Evolutionary conservation across 1,140 invertebrate species (phyloP).

Genomic region (Arctopsyche grandis): DNA sequence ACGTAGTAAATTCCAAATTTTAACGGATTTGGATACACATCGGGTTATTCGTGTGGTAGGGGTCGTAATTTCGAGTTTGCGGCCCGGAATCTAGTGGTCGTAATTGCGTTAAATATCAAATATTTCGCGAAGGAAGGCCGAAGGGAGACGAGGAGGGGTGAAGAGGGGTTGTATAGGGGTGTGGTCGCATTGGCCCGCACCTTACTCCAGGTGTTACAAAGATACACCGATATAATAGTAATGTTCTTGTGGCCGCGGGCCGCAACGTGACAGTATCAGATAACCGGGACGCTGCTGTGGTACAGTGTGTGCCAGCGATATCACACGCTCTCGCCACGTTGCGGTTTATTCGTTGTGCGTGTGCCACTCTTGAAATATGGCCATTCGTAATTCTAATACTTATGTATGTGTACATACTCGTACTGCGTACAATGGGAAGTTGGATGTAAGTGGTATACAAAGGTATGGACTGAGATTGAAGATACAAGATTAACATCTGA

Average conservation of each 20-base stretch:
- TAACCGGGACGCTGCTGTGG: conserved; percentile 11
- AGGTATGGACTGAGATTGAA: too few species aligned
- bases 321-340: neutral
- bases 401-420: too few species aligned
- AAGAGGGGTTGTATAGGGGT: neutral
- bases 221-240: conserved; percentile 6
- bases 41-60: too few species aligned
- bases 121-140: neutral
- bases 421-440: too few species aligned
- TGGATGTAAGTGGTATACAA: too few species aligned
- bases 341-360: neutral
- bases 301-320: neutral
- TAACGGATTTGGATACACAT: too few species aligned
- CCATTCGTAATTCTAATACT: too few species aligned
- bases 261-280: conserved; percentile 24
- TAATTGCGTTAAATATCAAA: conserved; percentile 8
- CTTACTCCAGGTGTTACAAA: neutral
- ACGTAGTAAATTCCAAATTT: too few species aligned
- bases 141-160: neutral
- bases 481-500: too few species aligned
- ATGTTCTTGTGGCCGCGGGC: conserved; percentile 3
- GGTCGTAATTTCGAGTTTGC: neutral
- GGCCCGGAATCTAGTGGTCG: neutral
- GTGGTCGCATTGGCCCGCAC: neutral
- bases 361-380: neutral